Evolutionary conservation across 23 tunicate species (phyloP).

Genomic region (Clavelina lepadiformis): DNA sequence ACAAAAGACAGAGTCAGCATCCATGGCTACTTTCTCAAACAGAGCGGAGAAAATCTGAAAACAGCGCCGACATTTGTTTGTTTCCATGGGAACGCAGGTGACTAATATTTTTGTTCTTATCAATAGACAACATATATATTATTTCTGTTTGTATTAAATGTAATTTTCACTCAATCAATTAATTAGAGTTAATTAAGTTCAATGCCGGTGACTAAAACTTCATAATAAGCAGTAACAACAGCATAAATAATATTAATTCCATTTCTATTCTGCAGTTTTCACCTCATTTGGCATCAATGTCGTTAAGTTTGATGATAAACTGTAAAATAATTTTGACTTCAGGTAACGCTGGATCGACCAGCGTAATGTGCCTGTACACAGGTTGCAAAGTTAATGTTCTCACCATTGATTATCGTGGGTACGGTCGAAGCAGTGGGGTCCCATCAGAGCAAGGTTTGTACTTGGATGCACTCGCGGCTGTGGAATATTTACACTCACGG

Average conservation of each 20-base stretch:
- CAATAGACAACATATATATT: background rate
- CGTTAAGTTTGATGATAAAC: no score
- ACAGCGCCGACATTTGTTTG: slow-evolving; percentile 63
- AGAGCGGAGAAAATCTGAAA: slow-evolving; percentile 4
- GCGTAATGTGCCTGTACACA: slow-evolving; percentile 29
- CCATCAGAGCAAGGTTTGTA: slow-evolving; percentile 82
- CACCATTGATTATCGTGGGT: slow-evolving; percentile 76
- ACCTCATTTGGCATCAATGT: no score
- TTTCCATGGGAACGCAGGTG: slow-evolving; percentile 97
- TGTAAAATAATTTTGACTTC: background rate
- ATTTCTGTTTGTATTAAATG: background rate
- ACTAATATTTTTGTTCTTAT: background rate
- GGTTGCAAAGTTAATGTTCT: slow-evolving; percentile 44
- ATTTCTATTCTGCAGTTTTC: no score
- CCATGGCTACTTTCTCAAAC: slow-evolving; percentile 76
- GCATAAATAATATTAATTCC: background rate
- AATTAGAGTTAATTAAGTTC: no score
- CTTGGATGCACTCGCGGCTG: slow-evolving; percentile 74
- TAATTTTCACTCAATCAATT: background rate
- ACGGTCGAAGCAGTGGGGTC: slow-evolving; percentile 76
- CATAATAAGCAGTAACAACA: no score
- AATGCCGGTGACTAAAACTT: no score
- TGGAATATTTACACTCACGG: slow-evolving; percentile 46
- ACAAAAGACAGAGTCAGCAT: slow-evolving; percentile 54
- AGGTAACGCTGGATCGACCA: slow-evolving; percentile 79